A percentile compares a stretch with the other conserved stretches of the same genome.
phyloP scores from a whole-genome alignment of 2,113 vertebrate genomes.

The Gnathonemus longibarbis region DNA sequence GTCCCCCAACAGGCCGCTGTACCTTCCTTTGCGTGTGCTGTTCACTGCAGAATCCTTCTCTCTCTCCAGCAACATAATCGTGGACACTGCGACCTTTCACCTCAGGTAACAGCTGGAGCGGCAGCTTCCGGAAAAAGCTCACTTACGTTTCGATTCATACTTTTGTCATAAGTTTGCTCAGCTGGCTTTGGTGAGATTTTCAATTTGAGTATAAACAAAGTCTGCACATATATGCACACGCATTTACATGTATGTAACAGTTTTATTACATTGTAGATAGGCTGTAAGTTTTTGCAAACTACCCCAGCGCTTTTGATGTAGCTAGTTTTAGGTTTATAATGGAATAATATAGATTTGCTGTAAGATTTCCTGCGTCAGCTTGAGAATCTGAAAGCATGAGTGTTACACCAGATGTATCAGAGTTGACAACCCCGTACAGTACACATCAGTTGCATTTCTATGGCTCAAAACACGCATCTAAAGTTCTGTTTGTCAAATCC shows the following conservation, averaged over 20 bases:
- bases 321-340: neutral
- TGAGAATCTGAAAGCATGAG: neutral
- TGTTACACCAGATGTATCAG: neutral
- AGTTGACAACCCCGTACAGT: neutral
- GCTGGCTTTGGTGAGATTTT: neutral
- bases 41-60: conserved; percentile 83
- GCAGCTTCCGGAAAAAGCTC: neutral
- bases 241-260: neutral
- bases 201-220: neutral
- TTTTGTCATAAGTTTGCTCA: neutral
- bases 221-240: neutral
- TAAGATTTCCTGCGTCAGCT: neutral
- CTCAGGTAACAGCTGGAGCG: conserved; percentile 64
- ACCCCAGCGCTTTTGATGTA: neutral
- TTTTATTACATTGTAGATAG: neutral
- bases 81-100: conserved; percentile 83
- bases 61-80: conserved; percentile 84
- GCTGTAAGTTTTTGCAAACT: neutral
- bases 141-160: neutral
- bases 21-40: conserved; percentile 74
- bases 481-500: too few relatives aligned
- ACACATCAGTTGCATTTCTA: neutral
- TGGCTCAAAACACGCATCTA: neutral
- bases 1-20: conserved; percentile 65
- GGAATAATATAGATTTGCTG: neutral